phyloP scores from a whole-genome alignment of 2,113 vertebrate genomes.

The Lethenteron camtschaticum region DNA sequence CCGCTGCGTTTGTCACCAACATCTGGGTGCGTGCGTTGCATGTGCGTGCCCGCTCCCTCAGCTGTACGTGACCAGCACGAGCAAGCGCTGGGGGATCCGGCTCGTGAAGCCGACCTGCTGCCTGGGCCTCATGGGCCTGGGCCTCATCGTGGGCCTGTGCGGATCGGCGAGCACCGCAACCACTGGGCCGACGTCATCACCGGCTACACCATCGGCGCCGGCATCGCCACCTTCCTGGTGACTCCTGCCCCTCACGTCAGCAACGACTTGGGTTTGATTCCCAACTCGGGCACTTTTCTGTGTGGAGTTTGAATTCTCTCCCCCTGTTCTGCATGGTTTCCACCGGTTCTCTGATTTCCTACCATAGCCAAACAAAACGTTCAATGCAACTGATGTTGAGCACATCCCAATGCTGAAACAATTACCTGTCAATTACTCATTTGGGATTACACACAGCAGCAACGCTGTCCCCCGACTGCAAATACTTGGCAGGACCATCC shows the following conservation, averaged over 20 bases:
- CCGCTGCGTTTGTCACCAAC: neutral
- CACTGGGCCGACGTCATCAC: slow-evolving; percentile 64
- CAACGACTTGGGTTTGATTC: too few relatives aligned
- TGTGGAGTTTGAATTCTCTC: too few relatives aligned
- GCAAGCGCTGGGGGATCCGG: slow-evolving; percentile 52
- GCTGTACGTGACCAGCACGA: slow-evolving; percentile 68
- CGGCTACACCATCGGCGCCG: slow-evolving; percentile 44
- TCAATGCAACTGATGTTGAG: too few relatives aligned
- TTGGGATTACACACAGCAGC: too few relatives aligned
- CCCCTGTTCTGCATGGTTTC: too few relatives aligned
- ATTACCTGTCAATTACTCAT: too few relatives aligned
- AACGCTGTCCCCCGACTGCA: too few relatives aligned
- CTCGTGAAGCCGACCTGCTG: slow-evolving; percentile 57
- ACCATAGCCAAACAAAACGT: too few relatives aligned
- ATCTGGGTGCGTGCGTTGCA: neutral
- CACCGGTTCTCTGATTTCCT: too few relatives aligned
- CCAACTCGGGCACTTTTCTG: too few relatives aligned
- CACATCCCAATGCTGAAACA: too few relatives aligned
- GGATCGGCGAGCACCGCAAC: slow-evolving; percentile 61
- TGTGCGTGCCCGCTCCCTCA: slow-evolving; percentile 13
- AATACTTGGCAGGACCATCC: too few relatives aligned
- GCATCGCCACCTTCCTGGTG: slow-evolving; percentile 60
- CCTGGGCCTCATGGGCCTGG: slow-evolving; percentile 45
- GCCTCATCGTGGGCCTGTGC: slow-evolving; percentile 49
- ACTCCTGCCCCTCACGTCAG: slow-evolving; percentile 13